Base-by-base conservation (phyloP, 2,888 invertebrate species). In the Dolichopus griseipennis region DNA sequence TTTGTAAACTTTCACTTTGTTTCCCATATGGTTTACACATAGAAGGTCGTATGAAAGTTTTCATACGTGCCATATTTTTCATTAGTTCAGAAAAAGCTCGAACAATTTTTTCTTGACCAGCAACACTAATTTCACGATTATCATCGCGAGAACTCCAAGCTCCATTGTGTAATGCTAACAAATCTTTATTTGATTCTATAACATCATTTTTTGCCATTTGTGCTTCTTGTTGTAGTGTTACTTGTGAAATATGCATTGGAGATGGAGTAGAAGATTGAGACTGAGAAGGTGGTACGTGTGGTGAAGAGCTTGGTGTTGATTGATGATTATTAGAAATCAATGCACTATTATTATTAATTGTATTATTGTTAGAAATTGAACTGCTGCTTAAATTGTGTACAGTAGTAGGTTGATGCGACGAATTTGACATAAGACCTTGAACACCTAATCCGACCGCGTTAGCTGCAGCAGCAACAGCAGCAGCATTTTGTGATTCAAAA, bases 1-100 rank as follows among this genome's bases (percentile, higher is more conserved):
- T 93, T 82, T 93, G 92, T 75, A 93, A 84, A 77, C 92, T 90
- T 83, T 93, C 93, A 72, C 92, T 92, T 82, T 93, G 93, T 80
- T 93, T 93, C 72, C 93, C 93, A 80, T 93, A 93, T 27, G 93
- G 93, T 81, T 93, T 93, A 70, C 92, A 93, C 93, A 93, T 93
- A 70, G 93, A 89, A 71, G 92, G 93, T 69, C 92, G 85, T 74
- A 93, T 92, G 77, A 92, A 93, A 66, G 91, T 90, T 79, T 93
- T 91, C 91, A 93, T 93, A 76, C 92, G 87, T 74, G 90, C 89
- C 88, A 93, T 89, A 81, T 93, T 93, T 76, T 92, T 90, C 87
- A 93, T 92, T 65, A 93, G 87, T 81, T 93, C 92, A 0, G 90
- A 88, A 81, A 93, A 93, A 21, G 92, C 91, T 70, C 92, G 85